A percentile compares a stretch with the other conserved stretches of the same genome.
These are phyloP conservation scores for Pempheris klunzingeri DNA, from an alignment of 2,797 vertebrate genomes.

Conservation along the genomic window DNA sequence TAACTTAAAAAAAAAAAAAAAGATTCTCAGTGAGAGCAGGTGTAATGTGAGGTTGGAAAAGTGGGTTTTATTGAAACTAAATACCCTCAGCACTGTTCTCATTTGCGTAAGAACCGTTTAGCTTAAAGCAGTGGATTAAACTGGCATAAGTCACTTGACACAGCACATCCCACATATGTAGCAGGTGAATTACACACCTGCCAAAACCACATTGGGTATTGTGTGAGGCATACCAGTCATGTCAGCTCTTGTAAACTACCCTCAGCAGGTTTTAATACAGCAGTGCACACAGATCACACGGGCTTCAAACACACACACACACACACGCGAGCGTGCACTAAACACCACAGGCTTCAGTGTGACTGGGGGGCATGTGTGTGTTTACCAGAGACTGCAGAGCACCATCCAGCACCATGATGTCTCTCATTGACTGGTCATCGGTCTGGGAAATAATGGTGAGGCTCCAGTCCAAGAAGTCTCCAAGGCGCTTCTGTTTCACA, in stretches of 20 bases:
- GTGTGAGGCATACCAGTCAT: slow-evolving; percentile 71
- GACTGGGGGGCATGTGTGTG: background rate
- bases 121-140: slow-evolving; percentile 57
- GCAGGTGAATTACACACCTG: slow-evolving; percentile 77
- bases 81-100: background rate
- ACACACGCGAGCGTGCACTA: background rate
- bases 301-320: slow-evolving; percentile 22
- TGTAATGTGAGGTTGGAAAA: slow-evolving; percentile 2
- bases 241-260: slow-evolving; percentile 73
- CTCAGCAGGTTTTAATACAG: slow-evolving; percentile 37
- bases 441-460: slow-evolving; percentile 88
- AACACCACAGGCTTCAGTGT: background rate
- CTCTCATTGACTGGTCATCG: slow-evolving; percentile 86
- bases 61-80: slow-evolving; percentile 6
- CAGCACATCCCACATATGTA: slow-evolving; percentile 54
- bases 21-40: slow-evolving; percentile 3
- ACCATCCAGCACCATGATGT: slow-evolving; percentile 89
- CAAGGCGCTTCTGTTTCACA: slow-evolving; percentile 91
- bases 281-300: slow-evolving; percentile 27
- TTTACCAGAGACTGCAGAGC: slow-evolving; percentile 94
- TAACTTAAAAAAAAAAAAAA: background rate
- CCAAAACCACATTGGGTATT: slow-evolving; percentile 61
- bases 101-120: slow-evolving; percentile 47
- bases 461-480: slow-evolving; percentile 95
- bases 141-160: slow-evolving; percentile 40